Base-by-base conservation (phyloP, 2,888 invertebrate genomes). In the Andrena praecox region DNA sequence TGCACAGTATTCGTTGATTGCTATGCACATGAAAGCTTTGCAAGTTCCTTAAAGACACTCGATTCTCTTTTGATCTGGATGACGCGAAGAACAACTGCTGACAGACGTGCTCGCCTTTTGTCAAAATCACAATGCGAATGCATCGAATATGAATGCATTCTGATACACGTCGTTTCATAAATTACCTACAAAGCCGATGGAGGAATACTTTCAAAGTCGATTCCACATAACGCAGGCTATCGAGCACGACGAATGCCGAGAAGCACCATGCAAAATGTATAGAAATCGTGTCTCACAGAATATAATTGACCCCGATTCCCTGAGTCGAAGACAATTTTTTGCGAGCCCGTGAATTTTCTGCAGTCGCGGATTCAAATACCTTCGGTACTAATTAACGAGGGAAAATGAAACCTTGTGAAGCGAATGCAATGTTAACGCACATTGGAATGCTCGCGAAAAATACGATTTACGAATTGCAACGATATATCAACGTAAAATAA, bases 21-120 rank as follows among this genome's bases (percentile, higher is more conserved):
- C 27, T 56, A 56, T 56, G 20, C 8, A n/a, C 8, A 10, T 56
- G 24, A 27, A 64, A 35, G 50, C 2, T 3, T 35, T 4, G 16
- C 56, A n/a, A 24, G 54, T 50, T 82, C 82, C 68, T 74, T 68
- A 27, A 76, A 82, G 85, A 77, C 85, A 87, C 86, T 81, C 50
- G 80, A 84, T 82, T 72, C 71, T 70, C 64, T 1, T 71, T 77
- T 54, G 52, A 48, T 69, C 29, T 64, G 10, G 66, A 62, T 42
- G 69, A 52, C 35, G 35, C 66, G n/a, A 52, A 31, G 60, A 70
- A 35, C 8, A 33, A 20, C n/a, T 29, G 80, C 72, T 66, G 71
- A 72, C 68, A 54, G 29, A 52, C 24, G 59, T 8, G 24, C 24
- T 67, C 48, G 59, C 10, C 20, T 48, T 66, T 71, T 48, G 54